Evolutionary conservation across 1,140 invertebrate species (phyloP).

Genomic region (Hypothenemus hampei): DNA sequence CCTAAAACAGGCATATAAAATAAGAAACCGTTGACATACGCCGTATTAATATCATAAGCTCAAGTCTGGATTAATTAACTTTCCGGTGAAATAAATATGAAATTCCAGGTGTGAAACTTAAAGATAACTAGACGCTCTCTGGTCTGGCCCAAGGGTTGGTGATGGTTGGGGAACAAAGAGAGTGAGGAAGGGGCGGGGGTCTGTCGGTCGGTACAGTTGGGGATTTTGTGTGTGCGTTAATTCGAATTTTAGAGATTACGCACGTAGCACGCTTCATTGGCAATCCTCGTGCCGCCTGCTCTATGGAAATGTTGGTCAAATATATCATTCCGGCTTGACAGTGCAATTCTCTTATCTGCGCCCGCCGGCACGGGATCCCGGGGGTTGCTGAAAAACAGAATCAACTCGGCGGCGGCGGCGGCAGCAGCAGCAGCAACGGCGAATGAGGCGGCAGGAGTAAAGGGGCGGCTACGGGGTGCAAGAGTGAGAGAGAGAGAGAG

Average conservation of each 20-base stretch:
- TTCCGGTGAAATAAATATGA: no score
- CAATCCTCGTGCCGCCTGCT: slow-evolving; percentile 45
- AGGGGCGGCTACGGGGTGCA: slow-evolving; percentile 8
- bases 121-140: no score
- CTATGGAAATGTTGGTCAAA: slow-evolving; percentile 80
- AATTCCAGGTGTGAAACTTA: no score
- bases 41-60: no score
- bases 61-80: no score
- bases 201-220: no score
- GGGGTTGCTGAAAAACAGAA: slow-evolving; percentile 45
- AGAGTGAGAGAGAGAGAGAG: slow-evolving; percentile 22
- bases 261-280: slow-evolving; percentile 47
- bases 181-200: slow-evolving; percentile 10
- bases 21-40: no score
- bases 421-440: no score
- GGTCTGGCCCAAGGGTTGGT: no score
- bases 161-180: no score
- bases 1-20: no score
- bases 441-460: no score
- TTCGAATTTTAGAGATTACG: slow-evolving; percentile 47
- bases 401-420: slow-evolving; percentile 33
- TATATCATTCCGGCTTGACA: slow-evolving; percentile 81
- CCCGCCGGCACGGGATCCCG: slow-evolving; percentile 48
- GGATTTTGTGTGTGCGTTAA: slow-evolving; percentile 40
- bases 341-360: slow-evolving; percentile 80